These are phyloP conservation scores for Dasypus novemcinctus DNA, from an alignment of 2,113 vertebrate genomes.

Conservation along the genomic window DNA sequence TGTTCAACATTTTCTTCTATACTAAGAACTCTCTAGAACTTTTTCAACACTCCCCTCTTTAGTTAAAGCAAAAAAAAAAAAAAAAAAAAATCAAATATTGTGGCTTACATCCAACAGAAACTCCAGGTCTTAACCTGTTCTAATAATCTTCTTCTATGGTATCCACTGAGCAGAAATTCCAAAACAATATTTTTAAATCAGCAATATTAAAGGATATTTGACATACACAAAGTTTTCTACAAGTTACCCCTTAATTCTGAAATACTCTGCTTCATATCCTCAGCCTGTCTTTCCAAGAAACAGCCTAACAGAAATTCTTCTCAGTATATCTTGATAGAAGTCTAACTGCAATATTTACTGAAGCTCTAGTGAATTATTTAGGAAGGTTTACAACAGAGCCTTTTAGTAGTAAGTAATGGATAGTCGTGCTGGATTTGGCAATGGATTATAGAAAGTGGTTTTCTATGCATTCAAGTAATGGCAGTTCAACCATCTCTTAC, in stretches of 20 bases:
- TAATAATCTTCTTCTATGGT: neutral
- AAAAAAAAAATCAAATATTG: neutral
- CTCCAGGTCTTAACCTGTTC: neutral
- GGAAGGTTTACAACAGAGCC: slow-evolving; percentile 40
- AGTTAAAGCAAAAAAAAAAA: neutral
- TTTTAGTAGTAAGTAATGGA: slow-evolving; percentile 58
- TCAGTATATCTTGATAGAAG: slow-evolving; percentile 15
- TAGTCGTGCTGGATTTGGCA: slow-evolving; percentile 29
- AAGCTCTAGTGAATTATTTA: slow-evolving; percentile 54
- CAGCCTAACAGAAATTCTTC: neutral
- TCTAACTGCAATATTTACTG: neutral
- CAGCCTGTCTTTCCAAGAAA: slow-evolving; percentile 23
- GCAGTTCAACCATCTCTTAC: neutral
- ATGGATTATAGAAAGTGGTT: slow-evolving; percentile 19
- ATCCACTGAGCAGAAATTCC: neutral
- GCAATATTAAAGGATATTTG: neutral
- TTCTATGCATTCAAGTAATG: neutral
- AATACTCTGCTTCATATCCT: neutral
- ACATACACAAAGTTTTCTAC: neutral
- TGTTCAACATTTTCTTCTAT: neutral
- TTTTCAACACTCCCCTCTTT: neutral
- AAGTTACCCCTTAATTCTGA: neutral
- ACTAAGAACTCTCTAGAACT: neutral
- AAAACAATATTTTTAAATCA: neutral
- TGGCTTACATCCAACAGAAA: neutral